Percentiles rank a stretch among this genome's conserved stretches.
These are phyloP conservation scores for Byasa hedistus DNA, from an alignment of 2,888 invertebrate species.

Conservation along the genomic window DNA sequence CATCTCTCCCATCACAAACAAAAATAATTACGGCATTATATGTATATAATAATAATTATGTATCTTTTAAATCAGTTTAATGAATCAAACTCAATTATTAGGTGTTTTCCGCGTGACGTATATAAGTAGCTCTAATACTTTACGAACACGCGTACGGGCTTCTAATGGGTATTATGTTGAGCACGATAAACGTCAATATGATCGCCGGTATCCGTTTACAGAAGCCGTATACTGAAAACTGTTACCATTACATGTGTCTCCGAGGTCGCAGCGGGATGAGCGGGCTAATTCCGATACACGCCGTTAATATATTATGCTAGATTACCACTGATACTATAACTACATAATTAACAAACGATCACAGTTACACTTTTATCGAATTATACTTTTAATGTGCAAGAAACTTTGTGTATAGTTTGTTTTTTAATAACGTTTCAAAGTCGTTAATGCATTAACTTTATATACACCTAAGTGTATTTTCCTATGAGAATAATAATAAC, in stretches of 20 bases:
- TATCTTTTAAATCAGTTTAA: too few species aligned
- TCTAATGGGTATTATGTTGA: conserved; percentile 39
- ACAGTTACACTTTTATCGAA: too few species aligned
- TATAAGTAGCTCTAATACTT: conserved; percentile 18
- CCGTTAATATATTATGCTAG: conserved; percentile 5
- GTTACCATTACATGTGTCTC: conserved; percentile 48
- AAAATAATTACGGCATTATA: too few species aligned
- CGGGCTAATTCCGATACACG: conserved; percentile 2
- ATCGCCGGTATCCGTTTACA: conserved; percentile 69
- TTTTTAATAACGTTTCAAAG: too few species aligned
- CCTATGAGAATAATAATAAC: too few species aligned
- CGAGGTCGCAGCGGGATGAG: conserved; percentile 48
- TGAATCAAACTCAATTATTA: background rate
- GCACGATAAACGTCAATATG: conserved; percentile 52
- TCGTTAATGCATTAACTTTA: too few species aligned
- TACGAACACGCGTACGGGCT: conserved; percentile 29
- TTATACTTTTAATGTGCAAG: too few species aligned
- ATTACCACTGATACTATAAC: background rate
- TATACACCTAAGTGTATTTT: too few species aligned
- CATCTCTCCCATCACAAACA: too few species aligned
- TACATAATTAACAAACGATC: background rate
- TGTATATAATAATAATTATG: too few species aligned
- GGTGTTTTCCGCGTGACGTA: conserved; percentile 7
- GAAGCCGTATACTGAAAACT: conserved; percentile 59
- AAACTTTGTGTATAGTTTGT: too few species aligned